Evolutionary conservation across 2,888 invertebrate genomes (phyloP).

Genomic region (Scaptomyza cyrtandrae): DNA sequence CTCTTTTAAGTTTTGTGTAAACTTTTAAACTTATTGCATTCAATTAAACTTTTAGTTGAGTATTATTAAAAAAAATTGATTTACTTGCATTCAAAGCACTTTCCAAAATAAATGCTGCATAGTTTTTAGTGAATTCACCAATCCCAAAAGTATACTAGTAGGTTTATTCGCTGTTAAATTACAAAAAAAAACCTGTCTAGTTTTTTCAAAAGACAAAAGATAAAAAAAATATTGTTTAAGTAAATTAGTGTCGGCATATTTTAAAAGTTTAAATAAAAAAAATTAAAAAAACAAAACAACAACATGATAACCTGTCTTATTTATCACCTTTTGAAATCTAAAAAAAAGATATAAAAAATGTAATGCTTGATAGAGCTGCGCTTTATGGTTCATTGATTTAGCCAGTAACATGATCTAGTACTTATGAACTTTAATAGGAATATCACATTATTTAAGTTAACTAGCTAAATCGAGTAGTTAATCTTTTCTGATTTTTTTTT

Average conservation of each 20-base stretch:
- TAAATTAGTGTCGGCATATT: neutral
- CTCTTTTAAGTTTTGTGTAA: neutral
- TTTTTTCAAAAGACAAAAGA: neutral
- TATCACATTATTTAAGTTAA: too few relatives aligned
- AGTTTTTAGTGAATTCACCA: slow-evolving; percentile 6
- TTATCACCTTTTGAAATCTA: neutral
- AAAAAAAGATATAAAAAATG: neutral
- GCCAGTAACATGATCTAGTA: neutral
- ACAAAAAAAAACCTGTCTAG: neutral
- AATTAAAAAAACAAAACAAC: neutral
- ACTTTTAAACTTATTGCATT: too few relatives aligned
- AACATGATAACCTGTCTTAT: neutral
- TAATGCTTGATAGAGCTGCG: neutral
- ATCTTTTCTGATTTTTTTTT: neutral
- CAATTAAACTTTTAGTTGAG: too few relatives aligned
- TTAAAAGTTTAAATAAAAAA: neutral
- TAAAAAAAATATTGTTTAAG: too few relatives aligned
- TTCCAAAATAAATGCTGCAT: slow-evolving; percentile 6
- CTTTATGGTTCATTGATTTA: neutral
- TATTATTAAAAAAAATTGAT: neutral
- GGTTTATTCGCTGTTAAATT: neutral
- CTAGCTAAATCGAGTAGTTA: too few relatives aligned
- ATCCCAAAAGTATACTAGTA: neutral
- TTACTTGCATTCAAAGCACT: neutral
- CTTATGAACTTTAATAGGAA: neutral